Conservation (phyloP, 2,888 invertebrate genomes). For the Margaritifera margaritifera region DNA sequence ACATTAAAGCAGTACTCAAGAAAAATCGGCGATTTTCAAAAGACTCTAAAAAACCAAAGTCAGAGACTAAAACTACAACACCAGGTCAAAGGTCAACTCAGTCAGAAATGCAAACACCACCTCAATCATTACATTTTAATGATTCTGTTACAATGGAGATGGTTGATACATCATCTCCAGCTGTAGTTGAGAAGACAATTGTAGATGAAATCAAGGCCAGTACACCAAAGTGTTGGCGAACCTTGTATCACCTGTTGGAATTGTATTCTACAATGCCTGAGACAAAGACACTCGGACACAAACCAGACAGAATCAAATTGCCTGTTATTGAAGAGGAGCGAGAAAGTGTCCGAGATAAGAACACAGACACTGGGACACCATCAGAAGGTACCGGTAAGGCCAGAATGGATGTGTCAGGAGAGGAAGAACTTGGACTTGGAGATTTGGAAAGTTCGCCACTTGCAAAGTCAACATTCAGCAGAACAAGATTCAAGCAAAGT, state of each 20-base stretch:
- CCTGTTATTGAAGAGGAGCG: conserved; percentile 73
- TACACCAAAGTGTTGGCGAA: conserved; percentile 93
- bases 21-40: conserved; percentile 46
- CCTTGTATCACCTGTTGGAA: conserved; percentile 91
- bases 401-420: conserved; percentile 45
- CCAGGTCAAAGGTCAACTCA: conserved; percentile 18
- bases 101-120: conserved; percentile 58
- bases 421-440: conserved; percentile 46
- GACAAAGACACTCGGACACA: conserved; percentile 86
- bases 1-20: conserved; percentile 23
- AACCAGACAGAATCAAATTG: conserved; percentile 38
- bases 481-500: conserved; percentile 69
- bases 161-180: conserved; percentile 69
- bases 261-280: conserved; percentile 96
- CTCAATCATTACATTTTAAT: conserved; percentile 68
- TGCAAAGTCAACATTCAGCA: conserved; percentile 58
- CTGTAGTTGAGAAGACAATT: conserved; percentile 69
- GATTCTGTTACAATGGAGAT: conserved; percentile 69
- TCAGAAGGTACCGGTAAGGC: conserved; percentile 31
- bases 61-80: conserved; percentile 22
- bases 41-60: conserved; percentile 40
- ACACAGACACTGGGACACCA: conserved; percentile 39
- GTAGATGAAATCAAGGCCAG: conserved; percentile 71
- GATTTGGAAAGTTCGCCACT: conserved; percentile 46
- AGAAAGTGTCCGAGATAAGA: conserved; percentile 29